These are phyloP conservation scores for Drosophila prolongata DNA, from an alignment of 2,888 invertebrate genomes.

Conservation along the genomic window DNA sequence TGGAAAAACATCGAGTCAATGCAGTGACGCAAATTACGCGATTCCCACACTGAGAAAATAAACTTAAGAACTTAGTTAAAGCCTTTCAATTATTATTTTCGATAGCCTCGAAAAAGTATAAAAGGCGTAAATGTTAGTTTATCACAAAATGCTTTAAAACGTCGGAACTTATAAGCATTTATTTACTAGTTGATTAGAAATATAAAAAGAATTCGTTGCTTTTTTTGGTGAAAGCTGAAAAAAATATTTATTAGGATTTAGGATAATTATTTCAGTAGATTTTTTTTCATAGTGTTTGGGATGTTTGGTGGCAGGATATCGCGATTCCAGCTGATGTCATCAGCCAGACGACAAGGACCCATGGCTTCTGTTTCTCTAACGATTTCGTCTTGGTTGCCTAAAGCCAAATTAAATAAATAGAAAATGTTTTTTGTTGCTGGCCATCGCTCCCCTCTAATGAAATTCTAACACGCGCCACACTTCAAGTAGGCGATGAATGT, in stretches of 20 bases:
- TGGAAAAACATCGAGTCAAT: conserved; percentile 10
- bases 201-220: too few species aligned
- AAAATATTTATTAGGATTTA: background rate
- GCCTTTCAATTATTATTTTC: too few species aligned
- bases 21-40: conserved; percentile 66
- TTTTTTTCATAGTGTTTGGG: conserved; percentile 13
- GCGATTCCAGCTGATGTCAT: conserved; percentile 43
- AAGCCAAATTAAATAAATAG: conserved; percentile 67
- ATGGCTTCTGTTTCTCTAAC: conserved; percentile 32
- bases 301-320: conserved; percentile 45
- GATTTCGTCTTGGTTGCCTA: conserved; percentile 36
- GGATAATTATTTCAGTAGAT: background rate
- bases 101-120: too few species aligned
- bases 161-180: too few species aligned
- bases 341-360: conserved; percentile 40
- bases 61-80: too few species aligned
- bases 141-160: too few species aligned
- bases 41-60: conserved; percentile 1
- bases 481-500: conserved; percentile 36
- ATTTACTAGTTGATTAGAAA: too few species aligned
- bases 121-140: too few species aligned
- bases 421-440: conserved; percentile 55
- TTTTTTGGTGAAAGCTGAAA: too few species aligned
- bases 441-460: conserved; percentile 62
- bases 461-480: conserved; percentile 64